Percentiles rank a stretch among this genome's conserved stretches.
Evolutionary conservation across 2,113 vertebrate species (phyloP).

Genomic region (Thamnophis sirtalis): DNA sequence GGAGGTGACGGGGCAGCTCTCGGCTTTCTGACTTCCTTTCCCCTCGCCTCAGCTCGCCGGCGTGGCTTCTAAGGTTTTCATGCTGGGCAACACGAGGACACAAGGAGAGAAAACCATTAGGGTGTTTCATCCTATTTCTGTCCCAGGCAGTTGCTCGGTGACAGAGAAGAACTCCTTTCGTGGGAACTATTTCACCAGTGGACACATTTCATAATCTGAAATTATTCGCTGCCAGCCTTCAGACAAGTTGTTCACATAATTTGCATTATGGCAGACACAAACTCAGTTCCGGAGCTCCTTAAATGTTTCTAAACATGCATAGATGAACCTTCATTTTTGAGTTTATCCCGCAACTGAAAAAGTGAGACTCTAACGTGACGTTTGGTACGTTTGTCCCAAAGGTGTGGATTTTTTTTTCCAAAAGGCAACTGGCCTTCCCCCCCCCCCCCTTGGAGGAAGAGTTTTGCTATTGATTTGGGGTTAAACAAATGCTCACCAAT

Average conservation of each 20-base stretch:
- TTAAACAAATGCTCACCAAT: background rate
- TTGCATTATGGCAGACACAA: background rate
- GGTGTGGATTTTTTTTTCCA: background rate
- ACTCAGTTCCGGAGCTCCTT: too few species aligned
- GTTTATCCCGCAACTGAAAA: background rate
- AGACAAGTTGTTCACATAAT: background rate
- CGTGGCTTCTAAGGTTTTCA: background rate
- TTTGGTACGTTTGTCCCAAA: background rate
- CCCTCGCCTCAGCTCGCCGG: too few species aligned
- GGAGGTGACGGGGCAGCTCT: background rate
- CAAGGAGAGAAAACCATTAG: background rate
- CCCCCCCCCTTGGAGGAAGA: background rate
- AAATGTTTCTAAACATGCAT: background rate
- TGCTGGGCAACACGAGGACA: background rate
- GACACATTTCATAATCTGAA: background rate
- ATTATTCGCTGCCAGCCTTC: background rate
- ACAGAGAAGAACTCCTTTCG: background rate
- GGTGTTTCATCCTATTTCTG: background rate
- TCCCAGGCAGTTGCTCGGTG: slow-evolving; percentile 15
- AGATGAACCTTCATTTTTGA: background rate
- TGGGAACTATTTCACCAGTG: background rate
- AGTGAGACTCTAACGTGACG: background rate
- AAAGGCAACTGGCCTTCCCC: background rate
- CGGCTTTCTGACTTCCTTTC: background rate
- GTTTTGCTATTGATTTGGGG: background rate